These are phyloP conservation scores for Colinus virginianus DNA, from an alignment of 2,113 vertebrate genomes.

Conservation along the genomic window DNA sequence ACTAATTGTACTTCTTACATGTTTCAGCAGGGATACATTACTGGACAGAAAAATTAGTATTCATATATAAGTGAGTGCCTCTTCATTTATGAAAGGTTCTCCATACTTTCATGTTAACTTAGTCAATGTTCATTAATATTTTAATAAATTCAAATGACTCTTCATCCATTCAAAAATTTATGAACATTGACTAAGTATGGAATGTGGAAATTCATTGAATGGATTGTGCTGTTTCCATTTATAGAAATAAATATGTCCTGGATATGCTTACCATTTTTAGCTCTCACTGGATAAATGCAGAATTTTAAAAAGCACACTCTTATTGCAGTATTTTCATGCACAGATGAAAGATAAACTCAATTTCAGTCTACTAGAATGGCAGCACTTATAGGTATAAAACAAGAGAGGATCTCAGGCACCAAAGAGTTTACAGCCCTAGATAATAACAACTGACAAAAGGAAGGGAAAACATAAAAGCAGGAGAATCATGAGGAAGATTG, in stretches of 20 bases:
- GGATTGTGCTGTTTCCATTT: neutral
- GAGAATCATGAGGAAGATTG: neutral
- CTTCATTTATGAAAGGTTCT: neutral
- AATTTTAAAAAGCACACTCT: neutral
- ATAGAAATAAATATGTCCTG: neutral
- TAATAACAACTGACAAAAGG: neutral
- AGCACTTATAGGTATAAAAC: neutral
- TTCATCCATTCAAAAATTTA: conserved; percentile 51
- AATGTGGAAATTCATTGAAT: neutral
- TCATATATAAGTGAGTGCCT: conserved; percentile 9
- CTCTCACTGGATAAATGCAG: neutral
- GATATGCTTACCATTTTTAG: neutral
- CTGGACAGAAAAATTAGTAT: neutral
- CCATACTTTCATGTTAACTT: conserved; percentile 23
- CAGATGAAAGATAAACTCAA: neutral
- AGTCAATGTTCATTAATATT: conserved; percentile 55
- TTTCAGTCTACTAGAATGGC: neutral
- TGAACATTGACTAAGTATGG: neutral
- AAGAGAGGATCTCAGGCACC: neutral
- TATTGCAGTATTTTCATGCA: neutral
- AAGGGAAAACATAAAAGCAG: neutral
- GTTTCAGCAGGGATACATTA: neutral
- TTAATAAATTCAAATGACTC: conserved; percentile 42
- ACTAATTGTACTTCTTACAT: neutral
- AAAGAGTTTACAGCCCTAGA: neutral